Base-by-base conservation (phyloP, 2,888 invertebrate species). In the Erpobdella octoculata region DNA sequence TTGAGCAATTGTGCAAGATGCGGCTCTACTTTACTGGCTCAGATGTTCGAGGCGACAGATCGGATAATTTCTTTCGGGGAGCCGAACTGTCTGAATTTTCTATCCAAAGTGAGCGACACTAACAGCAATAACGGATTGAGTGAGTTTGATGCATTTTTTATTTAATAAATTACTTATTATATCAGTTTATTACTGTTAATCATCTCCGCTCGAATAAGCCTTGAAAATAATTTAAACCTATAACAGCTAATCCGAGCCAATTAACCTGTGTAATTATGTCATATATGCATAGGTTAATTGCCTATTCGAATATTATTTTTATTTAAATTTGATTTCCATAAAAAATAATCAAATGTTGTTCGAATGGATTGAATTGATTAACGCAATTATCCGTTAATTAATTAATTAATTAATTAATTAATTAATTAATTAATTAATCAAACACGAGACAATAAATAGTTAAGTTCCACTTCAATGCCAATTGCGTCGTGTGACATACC, bases 1-100 rank as follows among this genome's bases (percentile, higher is more conserved):
- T 9, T 74, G 33, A 72, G 65, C 25, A 73, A 74, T 67, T 75
- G 74, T 18, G 65, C 73, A 28, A 53, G 74, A 12, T 74, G 74
- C 37, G 74, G 74, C 4, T 74, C 74, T 18, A 74, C 74, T 5
- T 58, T 74, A 18, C 38, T 74, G 6, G 69, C 68, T 28, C 71
- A 72, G 64, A 70, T 74, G 62, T 73, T 73, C 61, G 73, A 74
- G 31, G 67, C 69, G 28, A 74, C 74, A 5, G 72, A 48, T 12
- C 28, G 38, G 36, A 53, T 62, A 15, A 28, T 72, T 8, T 37
- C 74, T 6, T 35, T 74, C 36, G 68, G 71, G 8, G 74, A 74
- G 46, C 74, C 74, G 18, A 66, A 66, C 25, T 38, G 59, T 15
- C 37, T 73, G 38, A 66, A 72, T 59, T 33, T 53, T 21, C 59